Evolutionary conservation across 2,113 vertebrate species (phyloP).

Genomic region (Lepus timidus): DNA sequence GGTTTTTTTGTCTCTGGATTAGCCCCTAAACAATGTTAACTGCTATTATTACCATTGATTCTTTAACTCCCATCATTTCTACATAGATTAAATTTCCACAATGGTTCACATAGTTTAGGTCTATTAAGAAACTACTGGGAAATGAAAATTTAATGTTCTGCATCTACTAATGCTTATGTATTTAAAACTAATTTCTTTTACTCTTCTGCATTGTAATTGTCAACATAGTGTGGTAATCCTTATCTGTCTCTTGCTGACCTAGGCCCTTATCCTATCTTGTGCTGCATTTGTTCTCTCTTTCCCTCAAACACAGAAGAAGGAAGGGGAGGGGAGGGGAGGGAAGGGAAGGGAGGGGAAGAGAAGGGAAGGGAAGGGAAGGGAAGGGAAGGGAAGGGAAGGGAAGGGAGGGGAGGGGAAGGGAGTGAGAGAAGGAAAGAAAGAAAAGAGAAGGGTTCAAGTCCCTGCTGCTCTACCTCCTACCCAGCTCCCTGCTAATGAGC

Average conservation of each 20-base stretch:
- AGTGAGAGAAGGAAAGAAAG: no score
- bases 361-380: no score
- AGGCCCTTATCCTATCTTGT: neutral
- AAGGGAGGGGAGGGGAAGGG: no score
- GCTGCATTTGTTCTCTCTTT: conserved; percentile 41
- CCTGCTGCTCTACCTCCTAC: no score
- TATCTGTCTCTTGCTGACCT: conserved; percentile 9
- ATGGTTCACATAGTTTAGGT: neutral
- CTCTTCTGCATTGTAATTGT: neutral
- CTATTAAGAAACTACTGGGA: neutral
- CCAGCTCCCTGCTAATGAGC: no score
- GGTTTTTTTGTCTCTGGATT: neutral
- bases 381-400: no score
- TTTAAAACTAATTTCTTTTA: neutral
- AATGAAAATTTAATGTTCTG: neutral
- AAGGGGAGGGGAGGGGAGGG: neutral
- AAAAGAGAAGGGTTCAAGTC: no score
- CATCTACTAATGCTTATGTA: neutral
- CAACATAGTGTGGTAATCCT: neutral
- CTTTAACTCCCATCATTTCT: neutral
- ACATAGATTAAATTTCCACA: conserved; percentile 17
- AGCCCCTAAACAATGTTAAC: neutral
- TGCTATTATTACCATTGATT: neutral
- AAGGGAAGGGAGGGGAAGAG: no score
- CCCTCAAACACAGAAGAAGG: conserved; percentile 47